Conservation (phyloP, 53 echinoderm and acorn worm genomes). For the Zoroaster sp. region DNA sequence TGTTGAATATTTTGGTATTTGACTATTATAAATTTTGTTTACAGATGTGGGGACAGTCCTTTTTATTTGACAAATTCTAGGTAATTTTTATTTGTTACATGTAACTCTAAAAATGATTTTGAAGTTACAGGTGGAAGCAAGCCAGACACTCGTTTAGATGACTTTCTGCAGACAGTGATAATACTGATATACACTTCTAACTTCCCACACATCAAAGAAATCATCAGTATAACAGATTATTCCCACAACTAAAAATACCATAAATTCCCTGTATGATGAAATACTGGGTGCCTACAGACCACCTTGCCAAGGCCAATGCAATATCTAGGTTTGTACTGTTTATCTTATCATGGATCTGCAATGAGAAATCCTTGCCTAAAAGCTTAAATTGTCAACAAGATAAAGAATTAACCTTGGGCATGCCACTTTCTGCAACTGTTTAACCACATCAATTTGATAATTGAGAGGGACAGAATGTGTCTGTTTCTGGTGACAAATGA, state of each 20-base stretch:
- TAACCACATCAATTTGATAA: neutral
- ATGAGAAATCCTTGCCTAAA: constrained; percentile 12
- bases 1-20: too few relatives aligned
- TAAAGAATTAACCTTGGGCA: neutral
- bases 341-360: neutral
- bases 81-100: too few relatives aligned
- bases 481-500: neutral
- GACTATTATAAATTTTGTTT: too few relatives aligned
- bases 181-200: neutral
- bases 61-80: too few relatives aligned
- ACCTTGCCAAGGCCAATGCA: neutral
- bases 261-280: neutral
- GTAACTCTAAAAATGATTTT: too few relatives aligned
- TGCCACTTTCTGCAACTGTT: neutral
- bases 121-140: too few relatives aligned
- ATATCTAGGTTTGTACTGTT: neutral
- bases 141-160: too few relatives aligned
- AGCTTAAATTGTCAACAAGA: constrained; percentile 9
- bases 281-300: neutral
- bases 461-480: neutral
- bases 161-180: too few relatives aligned
- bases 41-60: too few relatives aligned
- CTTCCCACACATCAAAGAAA: neutral
- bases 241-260: neutral
- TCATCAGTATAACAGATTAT: neutral